phyloP scores from a whole-genome alignment of 2,888 invertebrate species.

The Platerodrilus igneus region DNA sequence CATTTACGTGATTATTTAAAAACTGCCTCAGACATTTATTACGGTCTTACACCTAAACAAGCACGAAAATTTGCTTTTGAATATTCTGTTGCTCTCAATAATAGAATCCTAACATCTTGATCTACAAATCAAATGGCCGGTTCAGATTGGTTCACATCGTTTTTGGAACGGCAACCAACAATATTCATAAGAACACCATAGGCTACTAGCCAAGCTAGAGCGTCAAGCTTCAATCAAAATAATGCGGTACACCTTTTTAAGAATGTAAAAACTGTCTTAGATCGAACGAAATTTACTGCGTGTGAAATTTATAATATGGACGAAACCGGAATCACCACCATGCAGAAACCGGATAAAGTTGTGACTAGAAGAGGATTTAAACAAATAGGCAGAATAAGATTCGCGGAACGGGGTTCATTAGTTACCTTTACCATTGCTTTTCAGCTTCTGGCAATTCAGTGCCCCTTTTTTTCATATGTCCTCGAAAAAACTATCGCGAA shows the following conservation, averaged over 20 bases:
- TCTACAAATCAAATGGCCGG: too few species aligned
- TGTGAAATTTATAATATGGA: slow-evolving; percentile 3
- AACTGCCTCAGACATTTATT: too few species aligned
- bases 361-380: neutral
- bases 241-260: slow-evolving; percentile 1
- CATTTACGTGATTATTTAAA: too few species aligned
- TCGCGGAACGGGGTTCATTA: neutral
- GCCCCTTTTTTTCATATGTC: slow-evolving; percentile 1
- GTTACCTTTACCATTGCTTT: neutral
- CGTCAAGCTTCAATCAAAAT: slow-evolving; percentile 2
- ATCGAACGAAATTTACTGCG: neutral
- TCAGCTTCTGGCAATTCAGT: slow-evolving; percentile 1
- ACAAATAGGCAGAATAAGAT: too few species aligned
- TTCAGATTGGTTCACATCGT: neutral
- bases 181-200: neutral
- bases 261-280: slow-evolving; percentile 2
- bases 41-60: too few species aligned
- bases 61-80: too few species aligned
- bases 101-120: too few species aligned
- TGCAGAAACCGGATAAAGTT: slow-evolving; percentile 1
- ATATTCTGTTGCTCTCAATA: too few species aligned
- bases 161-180: neutral
- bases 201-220: slow-evolving; percentile 2
- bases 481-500: slow-evolving; percentile 1
- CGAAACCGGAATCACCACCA: neutral